These are phyloP conservation scores for Reticulitermes speratus DNA, from an alignment of 1,140 invertebrate genomes.

Conservation along the genomic window DNA sequence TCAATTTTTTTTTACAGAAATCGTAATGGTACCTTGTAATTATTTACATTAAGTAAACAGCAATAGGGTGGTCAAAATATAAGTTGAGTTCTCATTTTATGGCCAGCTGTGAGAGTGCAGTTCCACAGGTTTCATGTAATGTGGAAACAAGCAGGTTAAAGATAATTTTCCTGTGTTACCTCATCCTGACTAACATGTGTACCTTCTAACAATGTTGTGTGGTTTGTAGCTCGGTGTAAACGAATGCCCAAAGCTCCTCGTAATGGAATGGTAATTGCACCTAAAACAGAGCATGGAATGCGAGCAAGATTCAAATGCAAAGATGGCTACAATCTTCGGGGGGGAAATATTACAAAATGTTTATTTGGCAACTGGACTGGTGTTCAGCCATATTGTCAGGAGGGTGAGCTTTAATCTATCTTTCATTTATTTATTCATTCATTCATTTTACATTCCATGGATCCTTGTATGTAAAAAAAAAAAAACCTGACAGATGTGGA, in stretches of 20 bases:
- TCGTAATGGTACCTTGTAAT: no score
- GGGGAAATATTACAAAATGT: slow-evolving; percentile 70
- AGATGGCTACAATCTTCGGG: slow-evolving; percentile 82
- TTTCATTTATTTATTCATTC: no score
- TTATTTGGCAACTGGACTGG: slow-evolving; percentile 92
- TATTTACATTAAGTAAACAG: no score
- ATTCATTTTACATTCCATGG: no score
- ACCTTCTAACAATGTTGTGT: neutral
- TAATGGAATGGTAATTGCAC: slow-evolving; percentile 93
- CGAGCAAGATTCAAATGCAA: slow-evolving; percentile 88
- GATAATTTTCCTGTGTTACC: neutral
- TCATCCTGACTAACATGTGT: slow-evolving; percentile 20
- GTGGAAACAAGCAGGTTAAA: no score
- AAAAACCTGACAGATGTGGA: no score
- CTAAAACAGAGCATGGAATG: slow-evolving; percentile 93
- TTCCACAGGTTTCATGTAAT: no score
- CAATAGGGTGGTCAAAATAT: no score
- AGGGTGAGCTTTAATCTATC: slow-evolving; percentile 56
- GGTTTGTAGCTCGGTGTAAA: slow-evolving; percentile 71
- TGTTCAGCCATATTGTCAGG: slow-evolving; percentile 78
- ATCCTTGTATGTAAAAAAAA: no score
- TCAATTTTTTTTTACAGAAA: no score
- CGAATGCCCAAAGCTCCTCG: slow-evolving; percentile 81
- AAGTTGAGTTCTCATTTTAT: no score
- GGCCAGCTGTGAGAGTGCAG: no score